Conservation (phyloP, 2,797 vertebrate genomes). For the Lepus oiostolus region DNA sequence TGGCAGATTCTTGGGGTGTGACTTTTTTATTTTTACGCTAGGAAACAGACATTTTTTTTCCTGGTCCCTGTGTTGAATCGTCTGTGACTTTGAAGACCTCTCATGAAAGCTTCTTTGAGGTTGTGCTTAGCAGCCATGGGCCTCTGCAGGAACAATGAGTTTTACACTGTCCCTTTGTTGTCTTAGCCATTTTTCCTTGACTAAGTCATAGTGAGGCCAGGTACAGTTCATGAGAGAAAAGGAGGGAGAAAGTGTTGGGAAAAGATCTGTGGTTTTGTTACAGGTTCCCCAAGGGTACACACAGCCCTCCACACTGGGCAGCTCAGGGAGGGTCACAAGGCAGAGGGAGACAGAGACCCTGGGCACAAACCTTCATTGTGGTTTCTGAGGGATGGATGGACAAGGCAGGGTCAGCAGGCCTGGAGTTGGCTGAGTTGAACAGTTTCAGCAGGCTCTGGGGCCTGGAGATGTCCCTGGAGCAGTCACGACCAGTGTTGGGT, state of each 20-base stretch:
- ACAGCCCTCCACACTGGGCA: no score
- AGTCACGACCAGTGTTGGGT: no score
- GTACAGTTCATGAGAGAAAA: not conserved
- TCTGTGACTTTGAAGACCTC: conserved; percentile 30
- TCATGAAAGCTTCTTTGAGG: conserved; percentile 1
- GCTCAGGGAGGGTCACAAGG: not conserved
- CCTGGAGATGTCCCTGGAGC: not conserved
- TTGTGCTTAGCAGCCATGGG: not conserved
- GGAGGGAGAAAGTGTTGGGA: no score
- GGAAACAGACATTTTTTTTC: conserved; percentile 54
- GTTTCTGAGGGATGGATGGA: not conserved
- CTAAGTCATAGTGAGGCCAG: not conserved
- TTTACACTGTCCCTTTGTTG: not conserved
- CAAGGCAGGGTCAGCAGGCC: not conserved
- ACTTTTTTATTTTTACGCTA: conserved; percentile 57
- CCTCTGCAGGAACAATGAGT: not conserved
- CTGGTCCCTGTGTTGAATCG: conserved; percentile 10
- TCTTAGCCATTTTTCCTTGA: conserved; percentile 4
- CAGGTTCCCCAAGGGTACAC: not conserved
- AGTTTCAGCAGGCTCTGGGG: not conserved
- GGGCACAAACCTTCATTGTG: not conserved
- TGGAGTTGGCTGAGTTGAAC: not conserved
- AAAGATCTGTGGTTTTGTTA: not conserved
- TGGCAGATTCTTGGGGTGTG: conserved; percentile 43
- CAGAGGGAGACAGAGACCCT: no score